Evolutionary conservation across 1,140 invertebrate species (phyloP).

Genomic region (Musca domestica): DNA sequence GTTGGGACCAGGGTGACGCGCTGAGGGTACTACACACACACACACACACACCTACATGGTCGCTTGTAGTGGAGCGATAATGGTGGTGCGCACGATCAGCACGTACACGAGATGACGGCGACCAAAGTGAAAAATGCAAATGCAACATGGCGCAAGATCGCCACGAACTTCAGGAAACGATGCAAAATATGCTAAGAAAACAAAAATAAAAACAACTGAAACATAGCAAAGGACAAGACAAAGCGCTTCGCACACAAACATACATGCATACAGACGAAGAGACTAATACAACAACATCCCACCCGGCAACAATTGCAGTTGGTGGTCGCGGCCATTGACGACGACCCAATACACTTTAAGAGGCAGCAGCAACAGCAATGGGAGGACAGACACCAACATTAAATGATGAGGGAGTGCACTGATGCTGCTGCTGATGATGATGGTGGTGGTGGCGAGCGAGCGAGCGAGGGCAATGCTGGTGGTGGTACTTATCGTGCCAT

Average conservation of each 20-base stretch:
- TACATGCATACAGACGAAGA: no score
- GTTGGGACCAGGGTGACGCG: not conserved
- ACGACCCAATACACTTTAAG: conserved; percentile 2
- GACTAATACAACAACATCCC: no score
- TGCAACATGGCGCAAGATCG: conserved; percentile 21
- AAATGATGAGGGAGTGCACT: conserved; percentile 12
- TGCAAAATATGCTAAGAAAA: no score
- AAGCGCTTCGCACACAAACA: no score
- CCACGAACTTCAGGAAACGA: conserved; percentile 22
- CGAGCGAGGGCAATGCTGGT: conserved; percentile 1
- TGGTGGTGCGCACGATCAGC: conserved; percentile 45
- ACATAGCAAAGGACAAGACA: no score
- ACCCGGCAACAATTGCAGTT: not conserved
- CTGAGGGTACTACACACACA: no score
- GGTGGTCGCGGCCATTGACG: conserved; percentile 5
- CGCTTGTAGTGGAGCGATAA: not conserved
- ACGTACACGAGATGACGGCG: conserved; percentile 34
- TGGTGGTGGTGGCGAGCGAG: no score
- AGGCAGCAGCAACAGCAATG: not conserved
- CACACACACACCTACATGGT: no score
- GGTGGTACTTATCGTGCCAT: not conserved
- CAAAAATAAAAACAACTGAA: no score
- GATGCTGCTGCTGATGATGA: not conserved
- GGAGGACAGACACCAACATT: not conserved
- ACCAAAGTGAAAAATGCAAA: conserved; percentile 1